These are phyloP conservation scores for Oedothorax gibbosus DNA, from an alignment of 1,140 invertebrate genomes.

Conservation along the genomic window DNA sequence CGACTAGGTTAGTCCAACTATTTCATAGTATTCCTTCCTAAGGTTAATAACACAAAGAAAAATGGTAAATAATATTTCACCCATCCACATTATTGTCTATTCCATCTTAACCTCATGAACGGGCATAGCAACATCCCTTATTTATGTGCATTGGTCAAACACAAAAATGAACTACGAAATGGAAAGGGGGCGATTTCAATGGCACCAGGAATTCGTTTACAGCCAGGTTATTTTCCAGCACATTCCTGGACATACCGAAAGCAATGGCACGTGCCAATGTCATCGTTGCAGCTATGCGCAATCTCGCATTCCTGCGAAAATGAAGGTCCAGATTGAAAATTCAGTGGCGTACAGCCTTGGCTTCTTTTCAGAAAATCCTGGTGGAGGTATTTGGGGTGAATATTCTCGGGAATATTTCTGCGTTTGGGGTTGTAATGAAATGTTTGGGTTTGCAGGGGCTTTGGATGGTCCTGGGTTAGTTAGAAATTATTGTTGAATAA, in stretches of 20 bases:
- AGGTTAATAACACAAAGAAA: too few relatives aligned
- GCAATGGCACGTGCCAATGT: conserved; percentile 18
- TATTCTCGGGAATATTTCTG: background rate
- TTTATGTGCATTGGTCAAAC: background rate
- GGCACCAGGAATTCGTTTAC: conserved; percentile 26
- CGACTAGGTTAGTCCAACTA: too few relatives aligned
- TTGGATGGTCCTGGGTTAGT: too few relatives aligned
- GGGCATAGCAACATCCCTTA: background rate
- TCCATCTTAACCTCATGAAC: too few relatives aligned
- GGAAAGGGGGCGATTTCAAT: conserved; percentile 53
- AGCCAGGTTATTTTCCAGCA: conserved; percentile 25
- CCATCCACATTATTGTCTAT: too few relatives aligned
- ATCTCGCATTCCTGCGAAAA: conserved; percentile 38
- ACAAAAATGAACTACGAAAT: conserved; percentile 46
- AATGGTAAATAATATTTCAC: too few relatives aligned
- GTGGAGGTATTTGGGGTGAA: too few relatives aligned
- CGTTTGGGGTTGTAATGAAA: background rate
- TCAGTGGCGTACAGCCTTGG: background rate
- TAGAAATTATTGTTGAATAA: too few relatives aligned
- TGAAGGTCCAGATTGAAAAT: conserved; percentile 34
- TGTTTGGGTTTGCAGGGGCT: too few relatives aligned
- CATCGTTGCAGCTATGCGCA: background rate
- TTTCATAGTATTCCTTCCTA: too few relatives aligned
- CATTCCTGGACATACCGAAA: conserved; percentile 18
- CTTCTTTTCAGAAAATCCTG: background rate